Percentiles rank a stretch among this genome's conserved stretches.
phyloP scores from a whole-genome alignment of 2,797 vertebrate genomes.

The Falco columbarius region DNA sequence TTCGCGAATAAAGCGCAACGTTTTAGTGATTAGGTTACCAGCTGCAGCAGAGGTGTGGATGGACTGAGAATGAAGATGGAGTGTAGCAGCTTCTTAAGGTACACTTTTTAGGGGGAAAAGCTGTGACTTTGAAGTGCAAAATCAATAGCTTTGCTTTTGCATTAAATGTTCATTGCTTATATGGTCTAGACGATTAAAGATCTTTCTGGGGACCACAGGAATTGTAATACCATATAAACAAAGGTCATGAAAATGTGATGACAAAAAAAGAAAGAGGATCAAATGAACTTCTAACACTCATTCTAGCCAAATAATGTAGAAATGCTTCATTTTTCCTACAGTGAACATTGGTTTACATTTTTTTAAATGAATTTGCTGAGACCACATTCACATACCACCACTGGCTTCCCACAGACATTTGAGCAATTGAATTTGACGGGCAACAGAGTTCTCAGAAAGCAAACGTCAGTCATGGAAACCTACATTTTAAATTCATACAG shows the following conservation, averaged over 20 bases:
- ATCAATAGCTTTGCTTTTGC: background rate
- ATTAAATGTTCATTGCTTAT: background rate
- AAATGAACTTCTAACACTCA: background rate
- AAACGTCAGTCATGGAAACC: slow-evolving; percentile 15
- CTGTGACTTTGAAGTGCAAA: background rate
- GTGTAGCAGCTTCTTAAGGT: background rate
- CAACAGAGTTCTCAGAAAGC: slow-evolving; percentile 34
- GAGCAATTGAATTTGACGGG: slow-evolving; percentile 43
- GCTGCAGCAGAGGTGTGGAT: background rate
- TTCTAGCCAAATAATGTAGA: slow-evolving; percentile 22
- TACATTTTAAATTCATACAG: background rate
- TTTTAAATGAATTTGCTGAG: background rate
- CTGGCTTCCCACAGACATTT: slow-evolving; percentile 45
- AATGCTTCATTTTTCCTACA: slow-evolving; percentile 9
- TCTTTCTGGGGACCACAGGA: background rate
- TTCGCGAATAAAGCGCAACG: background rate
- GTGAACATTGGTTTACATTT: background rate
- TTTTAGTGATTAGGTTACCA: background rate
- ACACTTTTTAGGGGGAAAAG: background rate
- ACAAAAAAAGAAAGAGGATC: slow-evolving; percentile 11
- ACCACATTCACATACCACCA: slow-evolving; percentile 12
- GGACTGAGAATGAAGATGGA: background rate
- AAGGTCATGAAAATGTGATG: background rate
- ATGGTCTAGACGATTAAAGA: background rate
- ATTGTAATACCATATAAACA: background rate